Conservation (phyloP, 2,797 vertebrate genomes). For the Margarornis squamiger region DNA sequence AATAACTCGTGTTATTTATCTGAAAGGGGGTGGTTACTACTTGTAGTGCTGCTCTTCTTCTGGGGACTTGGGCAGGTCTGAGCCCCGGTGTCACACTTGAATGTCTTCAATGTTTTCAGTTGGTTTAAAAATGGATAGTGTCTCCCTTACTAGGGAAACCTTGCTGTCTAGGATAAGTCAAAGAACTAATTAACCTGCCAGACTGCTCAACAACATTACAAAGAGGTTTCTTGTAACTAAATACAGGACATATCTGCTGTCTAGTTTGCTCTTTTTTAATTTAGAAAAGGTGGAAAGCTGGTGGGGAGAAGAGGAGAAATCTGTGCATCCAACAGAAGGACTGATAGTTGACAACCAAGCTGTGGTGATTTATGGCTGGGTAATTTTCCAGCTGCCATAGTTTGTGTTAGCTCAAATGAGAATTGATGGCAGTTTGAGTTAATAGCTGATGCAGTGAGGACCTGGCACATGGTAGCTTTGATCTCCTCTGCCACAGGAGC, state of each 20-base stretch:
- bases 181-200: background rate
- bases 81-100: background rate
- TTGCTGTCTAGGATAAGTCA: background rate
- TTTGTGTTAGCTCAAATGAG: background rate
- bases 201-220: background rate
- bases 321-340: background rate
- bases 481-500: background rate
- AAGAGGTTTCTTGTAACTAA: background rate
- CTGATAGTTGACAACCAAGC: background rate
- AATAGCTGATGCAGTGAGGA: background rate
- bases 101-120: background rate
- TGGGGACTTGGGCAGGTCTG: background rate
- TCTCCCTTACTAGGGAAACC: background rate
- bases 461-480: background rate
- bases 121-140: background rate
- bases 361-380: background rate
- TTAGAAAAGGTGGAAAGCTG: background rate
- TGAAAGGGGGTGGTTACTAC: background rate
- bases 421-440: constrained; percentile 7
- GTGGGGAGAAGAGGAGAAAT: background rate
- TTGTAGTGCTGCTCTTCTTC: background rate
- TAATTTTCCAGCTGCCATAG: constrained; percentile 24
- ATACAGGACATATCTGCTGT: background rate
- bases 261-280: background rate
- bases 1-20: background rate